Percentiles rank a stretch among this genome's conserved stretches.
Evolutionary conservation across 2,113 vertebrate species (phyloP).

Genomic region (Peromyscus maniculatus): DNA sequence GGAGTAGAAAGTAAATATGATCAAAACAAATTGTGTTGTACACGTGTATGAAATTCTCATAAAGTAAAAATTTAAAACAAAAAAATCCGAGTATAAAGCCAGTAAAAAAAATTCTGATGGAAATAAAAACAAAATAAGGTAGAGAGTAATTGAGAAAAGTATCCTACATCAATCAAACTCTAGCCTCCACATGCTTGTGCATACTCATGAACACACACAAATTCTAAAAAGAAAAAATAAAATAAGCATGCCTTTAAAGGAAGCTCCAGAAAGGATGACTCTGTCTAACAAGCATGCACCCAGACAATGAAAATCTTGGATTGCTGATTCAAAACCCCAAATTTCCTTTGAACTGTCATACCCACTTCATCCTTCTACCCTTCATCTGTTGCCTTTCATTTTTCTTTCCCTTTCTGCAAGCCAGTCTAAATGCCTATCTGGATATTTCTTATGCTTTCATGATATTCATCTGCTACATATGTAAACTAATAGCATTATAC

Average conservation of each 20-base stretch:
- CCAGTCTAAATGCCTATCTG: neutral
- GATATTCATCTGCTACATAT: neutral
- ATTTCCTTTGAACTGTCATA: slow-evolving; percentile 64
- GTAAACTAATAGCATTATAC: slow-evolving; percentile 31
- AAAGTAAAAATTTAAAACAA: neutral
- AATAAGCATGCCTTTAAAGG: neutral
- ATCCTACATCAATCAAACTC: too few relatives aligned
- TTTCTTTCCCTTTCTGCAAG: neutral
- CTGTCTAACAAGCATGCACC: neutral
- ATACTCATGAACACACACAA: neutral
- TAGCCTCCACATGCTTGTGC: too few relatives aligned
- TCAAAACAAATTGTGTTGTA: neutral
- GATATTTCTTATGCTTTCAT: neutral
- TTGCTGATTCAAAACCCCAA: slow-evolving; percentile 64
- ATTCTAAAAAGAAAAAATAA: neutral
- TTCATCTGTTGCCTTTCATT: neutral
- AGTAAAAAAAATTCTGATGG: neutral
- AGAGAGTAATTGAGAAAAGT: neutral
- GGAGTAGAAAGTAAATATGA: neutral
- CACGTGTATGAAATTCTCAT: neutral
- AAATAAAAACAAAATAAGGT: neutral
- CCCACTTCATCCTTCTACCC: neutral
- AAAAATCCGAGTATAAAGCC: neutral
- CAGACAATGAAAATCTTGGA: slow-evolving; percentile 15
- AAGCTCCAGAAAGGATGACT: slow-evolving; percentile 1